phyloP scores from a whole-genome alignment of 2,113 vertebrate genomes.

The Symphodus melops region DNA sequence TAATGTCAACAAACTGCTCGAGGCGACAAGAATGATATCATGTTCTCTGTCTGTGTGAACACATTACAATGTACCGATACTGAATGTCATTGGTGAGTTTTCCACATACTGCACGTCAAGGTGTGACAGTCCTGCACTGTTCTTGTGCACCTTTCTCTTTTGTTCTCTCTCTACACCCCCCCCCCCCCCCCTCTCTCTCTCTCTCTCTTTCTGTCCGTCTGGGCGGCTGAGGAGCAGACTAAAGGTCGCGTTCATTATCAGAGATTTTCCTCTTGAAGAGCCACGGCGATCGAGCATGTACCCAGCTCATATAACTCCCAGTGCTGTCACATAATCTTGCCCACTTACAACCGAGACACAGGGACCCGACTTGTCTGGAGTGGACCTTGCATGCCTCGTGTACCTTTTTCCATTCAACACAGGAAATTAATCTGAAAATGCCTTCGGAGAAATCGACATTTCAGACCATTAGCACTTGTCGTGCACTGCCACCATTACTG shows the following conservation, averaged over 20 bases:
- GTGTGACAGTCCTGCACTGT: no score
- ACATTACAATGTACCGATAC: no score
- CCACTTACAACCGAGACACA: conserved; percentile 47
- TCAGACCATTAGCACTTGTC: conserved; percentile 53
- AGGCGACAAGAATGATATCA: no score
- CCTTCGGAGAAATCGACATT: conserved; percentile 48
- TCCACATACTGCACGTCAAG: no score
- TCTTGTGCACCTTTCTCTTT: no score
- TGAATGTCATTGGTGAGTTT: no score
- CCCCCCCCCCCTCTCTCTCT: conserved; percentile 12
- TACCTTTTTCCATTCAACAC: conserved; percentile 31
- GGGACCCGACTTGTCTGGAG: conserved; percentile 46
- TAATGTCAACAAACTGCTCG: no score
- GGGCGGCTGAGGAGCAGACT: conserved; percentile 25
- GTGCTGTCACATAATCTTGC: conserved; percentile 52
- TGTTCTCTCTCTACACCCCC: no score
- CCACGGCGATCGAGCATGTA: conserved; percentile 30
- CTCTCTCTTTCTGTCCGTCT: conserved; percentile 8
- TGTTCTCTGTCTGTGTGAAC: no score
- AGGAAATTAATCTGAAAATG: conserved; percentile 55
- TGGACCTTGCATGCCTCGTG: conserved; percentile 13
- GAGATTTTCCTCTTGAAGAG: conserved; percentile 64
- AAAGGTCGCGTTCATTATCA: conserved; percentile 62
- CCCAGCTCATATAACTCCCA: conserved; percentile 42
- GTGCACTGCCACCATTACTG: conserved; percentile 53